Conservation (phyloP, 1,140 invertebrate genomes). For the Maniola jurtina region DNA sequence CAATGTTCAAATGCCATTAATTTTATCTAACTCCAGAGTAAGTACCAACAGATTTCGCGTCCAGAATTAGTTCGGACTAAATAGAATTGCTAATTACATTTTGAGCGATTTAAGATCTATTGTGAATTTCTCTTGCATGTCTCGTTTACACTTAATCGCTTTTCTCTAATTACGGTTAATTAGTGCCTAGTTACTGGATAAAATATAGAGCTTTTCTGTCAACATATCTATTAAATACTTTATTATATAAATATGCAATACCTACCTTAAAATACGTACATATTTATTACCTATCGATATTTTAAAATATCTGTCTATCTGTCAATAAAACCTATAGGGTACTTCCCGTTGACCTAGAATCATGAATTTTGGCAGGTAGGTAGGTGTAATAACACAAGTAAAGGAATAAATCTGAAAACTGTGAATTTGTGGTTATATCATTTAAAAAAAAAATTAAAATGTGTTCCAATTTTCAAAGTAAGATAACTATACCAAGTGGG, state of each 20-base stretch:
- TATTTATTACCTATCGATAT: too few species aligned
- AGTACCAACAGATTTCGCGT: conserved; percentile 7
- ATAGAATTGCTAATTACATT: conserved; percentile 11
- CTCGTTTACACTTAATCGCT: conserved; percentile 5
- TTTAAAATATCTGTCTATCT: too few species aligned
- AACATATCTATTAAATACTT: too few species aligned
- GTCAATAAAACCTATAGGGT: too few species aligned
- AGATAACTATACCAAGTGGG: too few species aligned
- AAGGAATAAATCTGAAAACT: too few species aligned
- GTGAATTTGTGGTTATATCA: too few species aligned
- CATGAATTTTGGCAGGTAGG: too few species aligned
- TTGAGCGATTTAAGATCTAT: conserved; percentile 14
- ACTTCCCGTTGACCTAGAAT: too few species aligned
- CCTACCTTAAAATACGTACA: not conserved
- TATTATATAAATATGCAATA: not conserved
- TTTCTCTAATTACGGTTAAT: conserved; percentile 11
- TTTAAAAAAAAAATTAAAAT: too few species aligned
- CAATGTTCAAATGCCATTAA: conserved; percentile 21
- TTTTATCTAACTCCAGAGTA: conserved; percentile 16
- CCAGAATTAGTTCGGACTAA: conserved; percentile 12
- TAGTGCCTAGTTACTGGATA: not conserved
- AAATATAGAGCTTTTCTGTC: not conserved
- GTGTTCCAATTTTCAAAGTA: too few species aligned
- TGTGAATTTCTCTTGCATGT: conserved; percentile 13
- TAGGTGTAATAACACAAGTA: too few species aligned